Evolutionary conservation across 2,888 invertebrate species (phyloP), one percentile per base, ranked within the genome.

Genomic region (Clepsis dumicolana): DNA sequence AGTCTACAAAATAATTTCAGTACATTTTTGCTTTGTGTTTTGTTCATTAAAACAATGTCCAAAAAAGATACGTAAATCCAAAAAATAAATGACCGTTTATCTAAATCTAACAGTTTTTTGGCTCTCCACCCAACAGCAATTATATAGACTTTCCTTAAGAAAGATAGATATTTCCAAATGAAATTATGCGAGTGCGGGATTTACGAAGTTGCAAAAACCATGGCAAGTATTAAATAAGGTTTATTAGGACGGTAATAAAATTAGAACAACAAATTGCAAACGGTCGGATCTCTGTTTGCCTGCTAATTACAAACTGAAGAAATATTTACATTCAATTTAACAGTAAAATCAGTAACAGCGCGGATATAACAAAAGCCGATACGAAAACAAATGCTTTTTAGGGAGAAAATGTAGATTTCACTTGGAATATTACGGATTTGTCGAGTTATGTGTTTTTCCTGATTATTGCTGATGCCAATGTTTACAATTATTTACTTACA

Each of bases 261-360:
- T 74, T 66, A 73, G 70, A 68, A 76, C 73, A 67, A 73, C 74
- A 72, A 76, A 62, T 65, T 61, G 57, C 77, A 72, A 77, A 75
- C 73, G 76, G 67, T 65, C 70, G 70, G 72, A 66, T 66, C 69
- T 70, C 63, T 75, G 77, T 73, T 77, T 73, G 75, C 72, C 66
- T 68, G 74, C 75, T 82, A 84, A 83, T 84, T 84, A 80, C 73
- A 73, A 77, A 73, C 73, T 71, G 72, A 71, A 76, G 69, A 77
- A 83, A 80, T 82, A 76, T 85, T 82, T 80, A 79, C 77, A 71
- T 76, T 77, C 68, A 75, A 77, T 74, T 81, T 77, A 70, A 75
- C 64, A 67, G 72, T 65, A 71, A 72, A 78, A 77, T 79, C 68
- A 70, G 73, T 72, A 66, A 35, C 68, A 70, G 60, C 50, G 62